Conservation (phyloP, 2,113 vertebrate species). For the Lanius ludovicianus region DNA sequence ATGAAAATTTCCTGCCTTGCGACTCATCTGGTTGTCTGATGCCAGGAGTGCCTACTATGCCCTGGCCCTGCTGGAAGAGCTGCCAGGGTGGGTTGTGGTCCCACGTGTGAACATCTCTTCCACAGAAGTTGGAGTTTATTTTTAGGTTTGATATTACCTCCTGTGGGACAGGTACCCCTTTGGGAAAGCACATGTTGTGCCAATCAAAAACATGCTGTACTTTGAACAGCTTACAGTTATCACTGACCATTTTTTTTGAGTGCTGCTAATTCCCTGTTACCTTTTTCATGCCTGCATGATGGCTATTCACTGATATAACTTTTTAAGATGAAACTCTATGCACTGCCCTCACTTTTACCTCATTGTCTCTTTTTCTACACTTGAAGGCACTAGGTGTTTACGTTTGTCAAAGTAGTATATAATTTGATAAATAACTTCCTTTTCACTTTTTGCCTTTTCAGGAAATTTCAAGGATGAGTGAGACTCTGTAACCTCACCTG, state of each 20-base stretch:
- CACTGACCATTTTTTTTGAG: neutral
- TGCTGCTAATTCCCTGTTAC: neutral
- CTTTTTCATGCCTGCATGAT: neutral
- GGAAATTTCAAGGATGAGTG: neutral
- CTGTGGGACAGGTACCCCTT: neutral
- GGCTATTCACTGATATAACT: neutral
- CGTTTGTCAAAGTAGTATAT: neutral
- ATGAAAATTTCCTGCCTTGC: neutral
- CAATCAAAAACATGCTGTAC: neutral
- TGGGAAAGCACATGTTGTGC: neutral
- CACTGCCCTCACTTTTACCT: neutral
- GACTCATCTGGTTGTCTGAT: neutral
- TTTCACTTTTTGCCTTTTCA: neutral
- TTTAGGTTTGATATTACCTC: neutral
- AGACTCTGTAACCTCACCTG: accelerated
- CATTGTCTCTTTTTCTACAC: neutral
- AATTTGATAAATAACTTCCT: neutral
- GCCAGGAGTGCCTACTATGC: neutral
- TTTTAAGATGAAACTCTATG: neutral
- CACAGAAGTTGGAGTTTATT: neutral
- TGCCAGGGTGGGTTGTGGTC: neutral
- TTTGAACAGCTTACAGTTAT: neutral
- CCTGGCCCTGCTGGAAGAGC: neutral
- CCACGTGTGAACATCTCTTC: neutral
- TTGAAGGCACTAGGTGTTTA: neutral